These are phyloP conservation scores for Brenthis hecate DNA, from an alignment of 2,888 invertebrate genomes.

Conservation along the genomic window DNA sequence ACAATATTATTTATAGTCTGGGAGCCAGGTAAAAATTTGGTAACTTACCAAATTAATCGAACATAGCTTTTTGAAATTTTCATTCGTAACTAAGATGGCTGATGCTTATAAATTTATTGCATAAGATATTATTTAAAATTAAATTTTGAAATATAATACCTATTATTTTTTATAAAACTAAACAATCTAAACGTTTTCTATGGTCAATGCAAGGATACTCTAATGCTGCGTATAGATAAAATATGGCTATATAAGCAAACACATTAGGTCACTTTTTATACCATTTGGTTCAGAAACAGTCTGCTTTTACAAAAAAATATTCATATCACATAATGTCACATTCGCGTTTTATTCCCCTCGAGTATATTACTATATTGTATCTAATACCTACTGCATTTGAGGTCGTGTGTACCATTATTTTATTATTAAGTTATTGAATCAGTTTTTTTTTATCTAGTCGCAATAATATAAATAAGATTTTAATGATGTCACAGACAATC, in stretches of 20 bases:
- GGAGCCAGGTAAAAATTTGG: too few species aligned
- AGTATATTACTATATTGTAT: not conserved
- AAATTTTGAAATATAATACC: too few species aligned
- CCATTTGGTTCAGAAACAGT: slow-evolving; percentile 2
- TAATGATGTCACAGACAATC: too few species aligned
- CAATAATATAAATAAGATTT: too few species aligned
- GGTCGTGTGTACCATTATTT: not conserved
- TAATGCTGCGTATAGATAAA: slow-evolving; percentile 5
- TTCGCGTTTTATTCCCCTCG: slow-evolving; percentile 3
- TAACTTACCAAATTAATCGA: too few species aligned
- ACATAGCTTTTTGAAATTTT: too few species aligned
- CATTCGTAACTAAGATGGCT: too few species aligned
- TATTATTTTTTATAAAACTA: too few species aligned
- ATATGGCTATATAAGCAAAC: slow-evolving; percentile 11
- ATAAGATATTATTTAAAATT: too few species aligned
- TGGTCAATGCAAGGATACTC: not conserved
- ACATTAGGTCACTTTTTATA: slow-evolving; percentile 15
- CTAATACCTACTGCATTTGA: not conserved
- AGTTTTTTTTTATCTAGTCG: too few species aligned
- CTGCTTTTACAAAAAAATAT: slow-evolving; percentile 19
- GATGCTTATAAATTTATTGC: too few species aligned
- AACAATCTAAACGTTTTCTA: not conserved
- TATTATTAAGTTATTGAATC: not conserved
- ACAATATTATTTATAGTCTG: too few species aligned
- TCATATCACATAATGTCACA: slow-evolving; percentile 20